Base-by-base conservation (phyloP, 2,113 vertebrate species). In the Cnemophilus loriae region DNA sequence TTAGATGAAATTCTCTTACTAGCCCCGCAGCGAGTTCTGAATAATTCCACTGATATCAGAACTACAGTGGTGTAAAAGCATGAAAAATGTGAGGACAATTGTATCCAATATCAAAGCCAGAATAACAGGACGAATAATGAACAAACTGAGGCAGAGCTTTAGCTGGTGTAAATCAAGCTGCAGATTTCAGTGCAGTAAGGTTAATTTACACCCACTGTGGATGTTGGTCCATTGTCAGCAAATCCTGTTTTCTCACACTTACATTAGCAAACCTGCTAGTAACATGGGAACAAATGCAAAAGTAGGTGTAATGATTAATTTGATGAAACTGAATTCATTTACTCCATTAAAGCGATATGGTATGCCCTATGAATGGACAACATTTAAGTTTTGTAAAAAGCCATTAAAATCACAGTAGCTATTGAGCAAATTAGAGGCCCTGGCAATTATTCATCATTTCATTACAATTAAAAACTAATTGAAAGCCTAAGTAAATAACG, bases 381-480 rank as follows among this genome's bases (percentile, higher is more conserved):
- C 5, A 12, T 79, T 87, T 57, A 80, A 22, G 12, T 55, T 70
- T 64, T 47, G 32, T 17, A 19, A 82, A 85, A 78, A 89, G 39
- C 44, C 65, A 84, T 91, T 89, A 89, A 85, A 97, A 93, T 76
- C 61, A 57, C 60, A 77, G 67, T 56, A 57, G 12, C n/a, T 96
- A 82, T 68, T 93, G 55, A 95, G n/a, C 52, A 93, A 95, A 94
- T 96, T 93, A 96, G 92, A 96, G 91, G 19, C 44, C 30, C 32
- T 88, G 41, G 64, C 63, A 94, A 69, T 68, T 80, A 97, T 94
- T 97, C 70, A 92, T 95, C 49, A 90, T 96, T 91, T 94, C 83
- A 94, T 93, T 96, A 88, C 95, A 96, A 98, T 97, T 97, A 97
- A 97, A 97, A 98, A 63, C 65, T 95, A 97, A 97, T 96, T 96